Evolutionary conservation across 2,888 invertebrate species (phyloP).

Genomic region (Pseudococcus viburni): DNA sequence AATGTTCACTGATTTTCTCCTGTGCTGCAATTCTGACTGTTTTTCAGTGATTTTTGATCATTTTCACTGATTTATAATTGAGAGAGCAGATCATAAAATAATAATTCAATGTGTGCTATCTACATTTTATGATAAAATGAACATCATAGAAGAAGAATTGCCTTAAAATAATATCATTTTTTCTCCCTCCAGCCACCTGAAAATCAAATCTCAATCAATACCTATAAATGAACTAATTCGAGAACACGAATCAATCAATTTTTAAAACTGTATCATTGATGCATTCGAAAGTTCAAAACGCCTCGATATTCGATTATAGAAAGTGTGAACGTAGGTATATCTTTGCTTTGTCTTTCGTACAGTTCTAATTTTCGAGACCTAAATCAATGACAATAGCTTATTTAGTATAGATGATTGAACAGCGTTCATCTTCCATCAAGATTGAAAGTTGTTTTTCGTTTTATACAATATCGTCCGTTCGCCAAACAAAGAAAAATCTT

Average conservation of each 20-base stretch:
- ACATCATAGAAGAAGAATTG: too few relatives aligned
- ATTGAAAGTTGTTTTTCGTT: neutral
- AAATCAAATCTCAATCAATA: neutral
- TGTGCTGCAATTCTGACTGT: too few relatives aligned
- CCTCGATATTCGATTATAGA: neutral
- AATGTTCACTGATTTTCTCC: too few relatives aligned
- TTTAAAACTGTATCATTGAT: neutral
- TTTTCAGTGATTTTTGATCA: too few relatives aligned
- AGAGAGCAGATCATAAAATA: too few relatives aligned
- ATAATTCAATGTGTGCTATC: too few relatives aligned
- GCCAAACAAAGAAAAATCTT: neutral
- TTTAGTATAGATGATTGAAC: neutral
- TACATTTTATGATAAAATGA: too few relatives aligned
- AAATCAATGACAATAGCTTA: slow-evolving; percentile 1
- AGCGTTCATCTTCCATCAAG: neutral
- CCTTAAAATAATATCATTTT: neutral
- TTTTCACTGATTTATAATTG: too few relatives aligned
- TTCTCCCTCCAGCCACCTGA: neutral
- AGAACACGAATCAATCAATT: neutral
- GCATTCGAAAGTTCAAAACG: neutral
- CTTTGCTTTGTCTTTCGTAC: neutral
- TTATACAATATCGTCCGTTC: too few relatives aligned
- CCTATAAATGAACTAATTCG: neutral
- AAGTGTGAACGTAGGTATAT: neutral
- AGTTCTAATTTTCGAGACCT: neutral